phyloP scores from a whole-genome alignment of 2,113 vertebrate species.

The Isichthys henryi region DNA sequence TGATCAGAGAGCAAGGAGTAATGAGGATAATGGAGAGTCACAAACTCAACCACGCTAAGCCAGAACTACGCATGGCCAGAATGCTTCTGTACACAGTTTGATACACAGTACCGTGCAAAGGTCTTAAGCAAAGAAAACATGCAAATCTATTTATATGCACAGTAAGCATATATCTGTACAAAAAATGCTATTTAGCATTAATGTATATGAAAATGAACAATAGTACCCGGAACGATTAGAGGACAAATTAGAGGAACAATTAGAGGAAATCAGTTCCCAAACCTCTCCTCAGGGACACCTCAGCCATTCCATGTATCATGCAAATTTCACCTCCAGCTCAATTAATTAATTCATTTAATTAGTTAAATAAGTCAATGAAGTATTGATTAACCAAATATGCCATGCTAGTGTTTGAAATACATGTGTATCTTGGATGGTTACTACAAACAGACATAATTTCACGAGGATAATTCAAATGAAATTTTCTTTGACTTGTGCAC shows the following conservation, averaged over 20 bases:
- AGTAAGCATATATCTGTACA: neutral
- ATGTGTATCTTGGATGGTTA: neutral
- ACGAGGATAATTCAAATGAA: neutral
- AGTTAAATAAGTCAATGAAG: neutral
- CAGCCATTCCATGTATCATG: neutral
- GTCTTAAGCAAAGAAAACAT: neutral
- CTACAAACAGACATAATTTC: neutral
- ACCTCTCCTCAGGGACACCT: too few species aligned
- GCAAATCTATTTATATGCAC: neutral
- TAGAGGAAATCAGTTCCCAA: too few species aligned
- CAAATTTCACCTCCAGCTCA: neutral
- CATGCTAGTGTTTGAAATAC: neutral
- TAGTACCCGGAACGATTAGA: too few species aligned
- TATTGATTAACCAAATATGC: neutral
- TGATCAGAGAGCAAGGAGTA: neutral
- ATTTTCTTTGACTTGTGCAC: neutral
- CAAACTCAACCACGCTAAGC: neutral
- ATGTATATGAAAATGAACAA: too few species aligned
- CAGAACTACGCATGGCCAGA: neutral
- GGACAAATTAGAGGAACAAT: too few species aligned
- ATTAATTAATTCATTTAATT: neutral
- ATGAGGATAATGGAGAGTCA: neutral
- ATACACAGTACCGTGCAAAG: neutral
- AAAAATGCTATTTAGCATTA: neutral
- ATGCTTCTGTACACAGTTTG: neutral